Evolutionary conservation across 2,888 invertebrate genomes (phyloP), one percentile per base, ranked within the genome.

Genomic region (Carabus problematicus): DNA sequence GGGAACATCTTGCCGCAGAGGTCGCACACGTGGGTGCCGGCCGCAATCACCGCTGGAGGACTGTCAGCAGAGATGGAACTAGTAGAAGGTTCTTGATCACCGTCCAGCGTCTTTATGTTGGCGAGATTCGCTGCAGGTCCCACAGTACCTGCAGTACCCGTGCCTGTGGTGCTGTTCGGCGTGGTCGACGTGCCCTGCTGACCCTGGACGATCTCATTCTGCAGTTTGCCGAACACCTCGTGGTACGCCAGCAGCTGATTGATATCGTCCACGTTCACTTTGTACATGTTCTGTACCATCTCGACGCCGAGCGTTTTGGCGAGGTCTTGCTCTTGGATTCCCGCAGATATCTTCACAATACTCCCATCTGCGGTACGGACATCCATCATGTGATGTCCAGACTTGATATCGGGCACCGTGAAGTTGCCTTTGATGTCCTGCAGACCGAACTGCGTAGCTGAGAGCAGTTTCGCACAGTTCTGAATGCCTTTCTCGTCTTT

Each of bases 1-100:
- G 92, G 92, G 82, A 94, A 94, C 83, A 92, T 90, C 83, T 94
- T 93, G 62, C 92, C 92, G 76, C 94, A 94, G 71, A 94, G 87
- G 80, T 94, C 93, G 80, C 94, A 94, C 14, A 90, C 86, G 80
- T 94, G 93, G 72, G 87, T 87, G 12, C 88, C 88, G 72, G 84
- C 16, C 89, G 83, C 83, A 12, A 85, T 83, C 1, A 87, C 85
- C 1, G 87, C 84, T 1, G 91, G 88, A 3, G 87, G 88, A 12
- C 86, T 84, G 64, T 87, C 88, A 4, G 85, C 81, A 73, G 87
- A 82, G n/a, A 84, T 83, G 3, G 85, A 83, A 71, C 87, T 87
- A 2, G 88, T 84, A 1, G 86, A 84, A 0, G 86, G 76, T 70
- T 81, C 82, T 45, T 82, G 85, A 61, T 87, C 87, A 18, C 85